Percentiles rank a stretch among this genome's conserved stretches.
phyloP scores from a whole-genome alignment of 2,113 vertebrate genomes.

The Aix galericulata region DNA sequence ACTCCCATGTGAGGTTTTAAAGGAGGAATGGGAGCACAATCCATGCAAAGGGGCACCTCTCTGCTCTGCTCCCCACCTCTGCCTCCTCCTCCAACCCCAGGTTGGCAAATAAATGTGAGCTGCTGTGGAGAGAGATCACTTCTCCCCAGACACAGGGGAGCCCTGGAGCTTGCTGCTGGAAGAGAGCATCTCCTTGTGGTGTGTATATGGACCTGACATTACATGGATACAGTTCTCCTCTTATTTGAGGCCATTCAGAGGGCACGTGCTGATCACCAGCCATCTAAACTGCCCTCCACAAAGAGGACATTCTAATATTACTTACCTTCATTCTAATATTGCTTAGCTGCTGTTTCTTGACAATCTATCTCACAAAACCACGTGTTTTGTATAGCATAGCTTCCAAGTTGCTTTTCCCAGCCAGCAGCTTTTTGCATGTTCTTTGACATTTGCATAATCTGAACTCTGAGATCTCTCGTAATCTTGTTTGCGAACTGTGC shows the following conservation, averaged over 20 bases:
- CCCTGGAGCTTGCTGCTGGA: background rate
- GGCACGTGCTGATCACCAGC: background rate
- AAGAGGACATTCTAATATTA: accelerated
- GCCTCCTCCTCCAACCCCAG: background rate
- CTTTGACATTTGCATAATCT: background rate
- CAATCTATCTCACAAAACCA: background rate
- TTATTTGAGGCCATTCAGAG: background rate
- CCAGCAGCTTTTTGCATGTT: background rate
- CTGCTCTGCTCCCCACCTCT: background rate
- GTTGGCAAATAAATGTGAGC: background rate
- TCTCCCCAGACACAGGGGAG: accelerated
- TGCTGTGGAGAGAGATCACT: background rate
- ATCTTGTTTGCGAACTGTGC: accelerated
- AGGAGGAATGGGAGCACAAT: background rate
- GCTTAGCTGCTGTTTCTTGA: background rate
- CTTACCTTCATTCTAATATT: background rate
- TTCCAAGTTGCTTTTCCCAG: background rate
- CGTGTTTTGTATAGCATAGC: background rate
- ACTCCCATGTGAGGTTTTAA: background rate
- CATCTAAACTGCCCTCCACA: background rate
- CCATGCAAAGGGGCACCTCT: accelerated
- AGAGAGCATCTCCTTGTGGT: background rate
- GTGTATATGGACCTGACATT: accelerated
- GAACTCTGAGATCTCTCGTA: background rate
- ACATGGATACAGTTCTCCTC: background rate